Base-by-base conservation (phyloP, 2,113 vertebrate species). In the Neodon shergylaensis region DNA sequence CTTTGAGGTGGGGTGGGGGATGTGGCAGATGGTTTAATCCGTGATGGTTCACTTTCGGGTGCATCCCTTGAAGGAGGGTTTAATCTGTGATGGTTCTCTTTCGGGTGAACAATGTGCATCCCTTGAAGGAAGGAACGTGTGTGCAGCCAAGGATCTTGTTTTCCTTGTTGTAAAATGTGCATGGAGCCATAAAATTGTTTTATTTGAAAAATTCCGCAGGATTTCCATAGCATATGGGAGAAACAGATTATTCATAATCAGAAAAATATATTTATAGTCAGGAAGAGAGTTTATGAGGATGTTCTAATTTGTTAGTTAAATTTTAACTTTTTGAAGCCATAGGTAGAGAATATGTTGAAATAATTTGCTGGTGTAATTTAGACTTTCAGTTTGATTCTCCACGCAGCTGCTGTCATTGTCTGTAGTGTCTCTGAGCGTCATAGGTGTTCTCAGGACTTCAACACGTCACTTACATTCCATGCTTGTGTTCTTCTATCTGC, bases 111-210 rank as follows among this genome's bases (percentile, higher is more conserved):
- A 92, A 77, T 66, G 10, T 65, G 36, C 1, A 78, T 93, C 33
- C 66, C 36, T 66, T 90, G 66, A 49, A 44, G 33, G 86, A 81
- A 95, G 92, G 70, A 93, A 84, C 8, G 3, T 82, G n/a, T 65
- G 86, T 94, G 91, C 79, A 85, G 31, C 36, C 66, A 89, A 58
- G 42, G 26, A 54, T 92, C 39, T 94, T 96, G 66, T 92, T 70
- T 95, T 95, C 21, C 58, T 95, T 87, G 47, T 95, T 92, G 87
- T 87, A 77, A 93, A 95, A 79, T 85, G 4, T 85, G 33, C 93
- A 9, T 81, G 31, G 72, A 52, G 58, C 47, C 83, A 10, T 88
- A 65, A 92, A 65, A 76, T 87, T 52, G 83, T 92, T 28, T 88
- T 83, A 47, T n/a, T 10, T 70, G 36, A 93, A 83, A 72, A 79